Evolutionary conservation across 2,888 invertebrate species (phyloP).

Genomic region (Acanthococcus lagerstroemiae): DNA sequence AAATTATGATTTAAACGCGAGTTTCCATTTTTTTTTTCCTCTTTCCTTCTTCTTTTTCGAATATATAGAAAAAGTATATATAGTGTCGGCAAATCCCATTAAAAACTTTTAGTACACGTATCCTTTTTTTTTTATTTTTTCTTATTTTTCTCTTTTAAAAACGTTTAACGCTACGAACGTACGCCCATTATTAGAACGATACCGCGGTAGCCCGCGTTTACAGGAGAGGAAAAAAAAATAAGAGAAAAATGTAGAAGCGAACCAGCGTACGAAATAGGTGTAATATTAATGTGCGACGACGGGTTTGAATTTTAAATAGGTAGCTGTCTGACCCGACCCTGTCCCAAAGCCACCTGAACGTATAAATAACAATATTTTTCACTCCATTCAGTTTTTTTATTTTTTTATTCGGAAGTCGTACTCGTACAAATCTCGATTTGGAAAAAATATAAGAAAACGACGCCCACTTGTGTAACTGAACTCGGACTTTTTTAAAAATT

Average conservation of each 20-base stretch:
- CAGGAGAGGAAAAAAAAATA: neutral
- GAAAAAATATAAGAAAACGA: neutral
- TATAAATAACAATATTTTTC: constrained; percentile 11
- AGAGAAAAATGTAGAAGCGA: neutral
- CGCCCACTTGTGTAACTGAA: neutral
- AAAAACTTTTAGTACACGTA: neutral
- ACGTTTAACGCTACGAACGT: neutral
- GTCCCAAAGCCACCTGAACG: constrained; percentile 11
- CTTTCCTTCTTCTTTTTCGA: neutral
- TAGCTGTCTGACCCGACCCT: constrained; percentile 8
- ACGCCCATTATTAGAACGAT: neutral
- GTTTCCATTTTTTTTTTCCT: neutral
- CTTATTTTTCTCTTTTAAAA: neutral
- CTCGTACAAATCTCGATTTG: neutral
- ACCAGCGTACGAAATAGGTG: constrained; percentile 6
- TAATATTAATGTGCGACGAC: constrained; percentile 12
- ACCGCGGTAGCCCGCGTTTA: constrained; percentile 10
- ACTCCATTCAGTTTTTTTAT: neutral
- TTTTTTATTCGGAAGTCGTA: neutral
- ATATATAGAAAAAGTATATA: neutral
- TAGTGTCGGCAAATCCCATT: neutral
- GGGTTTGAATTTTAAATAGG: constrained; percentile 11
- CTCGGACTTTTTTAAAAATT: neutral
- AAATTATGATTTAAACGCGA: neutral
- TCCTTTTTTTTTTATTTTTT: neutral